phyloP scores from a whole-genome alignment of 2,888 invertebrate species.

The Pyrrhia umbra region DNA sequence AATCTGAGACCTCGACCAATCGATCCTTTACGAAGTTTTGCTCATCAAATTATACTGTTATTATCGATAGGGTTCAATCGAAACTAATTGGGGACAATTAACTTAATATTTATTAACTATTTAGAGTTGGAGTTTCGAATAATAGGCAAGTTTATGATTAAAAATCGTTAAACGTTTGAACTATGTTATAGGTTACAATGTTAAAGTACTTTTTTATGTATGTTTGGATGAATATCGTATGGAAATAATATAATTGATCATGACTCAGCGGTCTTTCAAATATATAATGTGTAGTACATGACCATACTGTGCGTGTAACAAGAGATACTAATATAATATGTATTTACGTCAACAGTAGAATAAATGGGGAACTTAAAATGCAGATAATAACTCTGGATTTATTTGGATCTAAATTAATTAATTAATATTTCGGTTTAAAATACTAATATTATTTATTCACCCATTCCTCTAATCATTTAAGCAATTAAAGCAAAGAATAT shows the following conservation, averaged over 20 bases:
- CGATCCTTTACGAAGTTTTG: constrained; percentile 56
- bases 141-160: background rate
- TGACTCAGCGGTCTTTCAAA: no score
- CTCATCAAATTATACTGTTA: constrained; percentile 61
- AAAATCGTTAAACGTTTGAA: background rate
- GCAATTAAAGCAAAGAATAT: constrained; percentile 26
- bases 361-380: no score
- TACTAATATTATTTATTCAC: background rate
- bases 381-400: background rate
- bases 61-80: constrained; percentile 52
- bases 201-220: background rate
- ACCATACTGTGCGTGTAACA: no score
- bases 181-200: background rate
- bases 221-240: no score
- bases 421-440: background rate
- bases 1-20: constrained; percentile 62
- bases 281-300: no score
- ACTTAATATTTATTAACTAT: constrained; percentile 37
- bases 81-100: constrained; percentile 42
- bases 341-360: no score
- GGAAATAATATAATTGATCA: no score
- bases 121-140: constrained; percentile 3
- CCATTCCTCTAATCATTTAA: constrained; percentile 22
- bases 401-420: background rate
- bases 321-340: no score